Percentiles rank a stretch among this genome's conserved stretches.
Conservation (phyloP, 2,888 invertebrate species). For the Hybos culiciformis region DNA sequence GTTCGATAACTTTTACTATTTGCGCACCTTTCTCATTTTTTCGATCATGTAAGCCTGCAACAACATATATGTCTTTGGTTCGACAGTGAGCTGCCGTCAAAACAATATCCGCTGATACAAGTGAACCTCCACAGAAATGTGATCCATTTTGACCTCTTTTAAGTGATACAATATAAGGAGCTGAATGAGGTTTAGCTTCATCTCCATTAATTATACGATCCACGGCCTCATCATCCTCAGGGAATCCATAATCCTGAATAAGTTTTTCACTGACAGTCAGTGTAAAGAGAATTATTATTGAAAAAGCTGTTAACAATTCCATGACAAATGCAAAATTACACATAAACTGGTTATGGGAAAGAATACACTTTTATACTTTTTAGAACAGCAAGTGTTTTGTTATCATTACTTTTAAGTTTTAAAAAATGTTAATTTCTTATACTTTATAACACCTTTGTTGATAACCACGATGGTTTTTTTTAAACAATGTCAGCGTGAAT, state of each 20-base stretch:
- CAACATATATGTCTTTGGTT: conserved; percentile 23
- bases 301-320: too few species aligned
- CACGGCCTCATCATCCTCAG: not conserved
- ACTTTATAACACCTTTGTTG: too few species aligned
- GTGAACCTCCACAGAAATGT: conserved; percentile 34
- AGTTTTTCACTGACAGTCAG: too few species aligned
- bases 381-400: too few species aligned
- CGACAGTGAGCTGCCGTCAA: conserved; percentile 35
- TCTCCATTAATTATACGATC: conserved; percentile 30
- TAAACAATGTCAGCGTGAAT: too few species aligned
- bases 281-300: too few species aligned
- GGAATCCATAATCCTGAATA: not conserved
- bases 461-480: too few species aligned
- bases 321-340: too few species aligned
- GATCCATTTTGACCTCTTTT: conserved; percentile 14
- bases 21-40: conserved; percentile 18
- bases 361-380: too few species aligned
- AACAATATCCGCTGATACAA: conserved; percentile 24
- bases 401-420: too few species aligned
- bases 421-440: too few species aligned
- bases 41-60: conserved; percentile 33
- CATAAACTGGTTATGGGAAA: too few species aligned
- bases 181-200: conserved; percentile 28
- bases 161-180: conserved; percentile 36
- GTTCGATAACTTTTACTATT: conserved; percentile 19